Base-by-base conservation (phyloP, 2,888 invertebrate species). In the Pandemis heparana region DNA sequence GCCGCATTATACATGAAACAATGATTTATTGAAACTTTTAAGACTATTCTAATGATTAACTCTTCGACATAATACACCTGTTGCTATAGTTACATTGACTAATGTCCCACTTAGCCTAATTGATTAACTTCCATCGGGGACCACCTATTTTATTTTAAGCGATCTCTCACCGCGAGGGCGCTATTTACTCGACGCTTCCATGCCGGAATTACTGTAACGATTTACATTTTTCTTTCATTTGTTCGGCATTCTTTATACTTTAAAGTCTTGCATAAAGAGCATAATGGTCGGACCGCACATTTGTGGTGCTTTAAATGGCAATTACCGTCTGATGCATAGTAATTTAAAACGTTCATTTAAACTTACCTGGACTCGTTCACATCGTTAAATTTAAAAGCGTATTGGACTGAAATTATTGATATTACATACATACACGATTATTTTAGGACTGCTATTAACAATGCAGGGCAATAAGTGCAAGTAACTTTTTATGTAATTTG, bases 261-360 rank as follows among this genome's bases (percentile, higher is more conserved):
- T 60, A 39, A 60, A 60, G 60, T 62, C 62, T 62, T 62, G 10
- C 62, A 62, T 61, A 32, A 59, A 59, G 32, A 59, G 16, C 61
- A 61, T 64, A 48, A 48, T 32, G 64, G 43, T 32, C 9, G n/a
- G n/a, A 46, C 64, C 64, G 64, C 48, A 64, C 64, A 64, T 64
- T 64, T 46, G 64, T 48, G 64, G 64, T 64, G 43, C 64, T 64
- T 64, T 64, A 64, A 48, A 38, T 14, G 48, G 64, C 64, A 64
- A 48, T 64, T 64, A 64, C 48, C 46, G 23, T 48, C 64, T 48
- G 48, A 64, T 64, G 46, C 64, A 64, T 48, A 48, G 48, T 48
- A 32, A 64, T 64, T 64, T 64, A 43, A 46, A 64, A 64, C 48
- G 43, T 48, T 46, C 32, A 48, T 64, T 63, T 46, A 63, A 63